These are phyloP conservation scores for Papilio protenor DNA, from an alignment of 2,888 invertebrate species.

Conservation along the genomic window DNA sequence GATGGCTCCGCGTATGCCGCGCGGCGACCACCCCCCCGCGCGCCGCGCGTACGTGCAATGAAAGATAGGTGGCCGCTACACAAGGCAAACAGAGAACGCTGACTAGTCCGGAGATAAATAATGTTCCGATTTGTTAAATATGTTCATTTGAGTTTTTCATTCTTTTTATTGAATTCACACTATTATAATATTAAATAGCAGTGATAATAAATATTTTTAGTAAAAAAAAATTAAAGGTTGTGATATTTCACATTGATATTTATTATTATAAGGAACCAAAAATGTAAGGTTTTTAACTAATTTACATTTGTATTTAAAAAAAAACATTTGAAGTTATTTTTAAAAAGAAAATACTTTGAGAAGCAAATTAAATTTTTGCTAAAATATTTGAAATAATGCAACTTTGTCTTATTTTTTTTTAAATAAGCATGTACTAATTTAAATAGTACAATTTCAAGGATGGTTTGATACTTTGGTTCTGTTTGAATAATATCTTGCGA, in stretches of 20 bases:
- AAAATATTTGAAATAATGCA: neutral
- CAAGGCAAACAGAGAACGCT: constrained; percentile 61
- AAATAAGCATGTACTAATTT: neutral
- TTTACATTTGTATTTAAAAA: neutral
- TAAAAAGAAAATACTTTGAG: neutral
- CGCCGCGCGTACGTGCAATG: constrained; percentile 82
- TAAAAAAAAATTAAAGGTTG: neutral
- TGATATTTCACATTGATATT: no score
- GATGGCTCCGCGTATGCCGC: constrained; percentile 78
- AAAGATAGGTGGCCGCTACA: constrained; percentile 81
- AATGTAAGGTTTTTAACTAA: neutral
- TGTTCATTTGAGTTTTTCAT: neutral
- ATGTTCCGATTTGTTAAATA: neutral
- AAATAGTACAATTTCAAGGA: neutral
- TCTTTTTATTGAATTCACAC: no score
- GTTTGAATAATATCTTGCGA: constrained; percentile 61
- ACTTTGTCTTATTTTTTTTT: neutral
- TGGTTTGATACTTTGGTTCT: constrained; percentile 48
- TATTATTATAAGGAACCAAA: neutral
- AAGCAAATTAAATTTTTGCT: neutral
- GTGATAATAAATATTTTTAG: neutral
- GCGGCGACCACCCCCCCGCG: constrained; percentile 72
- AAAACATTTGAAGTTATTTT: neutral
- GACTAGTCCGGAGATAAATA: constrained; percentile 61
- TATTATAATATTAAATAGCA: neutral